A percentile compares a stretch with the other conserved stretches of the same genome.
Evolutionary conservation across 2,113 vertebrate genomes (phyloP).

Genomic region (Oenanthe oenanthe): DNA sequence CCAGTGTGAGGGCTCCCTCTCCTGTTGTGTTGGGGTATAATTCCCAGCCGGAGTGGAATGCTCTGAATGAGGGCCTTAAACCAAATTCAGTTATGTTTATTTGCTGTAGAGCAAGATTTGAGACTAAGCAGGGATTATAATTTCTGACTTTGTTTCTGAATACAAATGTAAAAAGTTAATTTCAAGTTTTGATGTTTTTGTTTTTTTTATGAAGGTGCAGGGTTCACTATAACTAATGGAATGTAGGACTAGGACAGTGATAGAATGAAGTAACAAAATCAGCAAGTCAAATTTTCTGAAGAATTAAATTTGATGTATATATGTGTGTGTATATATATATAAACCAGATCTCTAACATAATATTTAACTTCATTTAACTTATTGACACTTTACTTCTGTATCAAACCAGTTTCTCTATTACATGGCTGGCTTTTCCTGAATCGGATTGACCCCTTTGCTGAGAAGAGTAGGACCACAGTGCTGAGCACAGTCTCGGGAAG

Average conservation of each 20-base stretch:
- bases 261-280: neutral
- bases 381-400: neutral
- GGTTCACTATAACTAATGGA: neutral
- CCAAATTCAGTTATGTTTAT: neutral
- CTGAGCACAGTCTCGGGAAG: fast-evolving
- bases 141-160: neutral
- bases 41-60: neutral
- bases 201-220: neutral
- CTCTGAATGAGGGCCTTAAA: neutral
- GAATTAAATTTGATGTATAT: neutral
- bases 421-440: neutral
- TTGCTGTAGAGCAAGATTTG: neutral
- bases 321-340: fast-evolving
- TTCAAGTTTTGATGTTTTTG: neutral
- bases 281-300: neutral
- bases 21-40: neutral
- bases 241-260: neutral
- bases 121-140: neutral
- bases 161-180: neutral
- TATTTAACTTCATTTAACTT: neutral
- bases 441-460: neutral
- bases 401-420: neutral
- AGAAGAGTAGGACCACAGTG: neutral
- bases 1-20: constrained; percentile 52
- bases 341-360: neutral